Conservation (phyloP, 2,113 vertebrate species). For the Edolisoma coerulescens region DNA sequence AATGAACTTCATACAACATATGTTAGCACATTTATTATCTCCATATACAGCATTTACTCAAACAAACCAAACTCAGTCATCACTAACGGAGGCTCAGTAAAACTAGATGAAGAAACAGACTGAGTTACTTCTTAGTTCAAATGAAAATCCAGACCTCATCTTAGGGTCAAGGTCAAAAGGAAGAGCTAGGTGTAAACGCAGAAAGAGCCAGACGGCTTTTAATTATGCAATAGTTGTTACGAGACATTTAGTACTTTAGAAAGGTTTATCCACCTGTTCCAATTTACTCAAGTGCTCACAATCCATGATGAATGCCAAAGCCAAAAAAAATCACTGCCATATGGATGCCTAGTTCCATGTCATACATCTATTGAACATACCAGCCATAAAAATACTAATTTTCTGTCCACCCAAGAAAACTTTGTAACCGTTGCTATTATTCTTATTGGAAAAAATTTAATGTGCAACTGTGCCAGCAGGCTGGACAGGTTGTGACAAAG, state of each 20-base stretch:
- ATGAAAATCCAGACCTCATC: constrained; percentile 48
- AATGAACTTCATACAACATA: neutral
- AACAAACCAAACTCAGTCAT: constrained; percentile 30
- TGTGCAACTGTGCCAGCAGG: neutral
- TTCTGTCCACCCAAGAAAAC: neutral
- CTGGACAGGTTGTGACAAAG: neutral
- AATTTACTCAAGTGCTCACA: neutral
- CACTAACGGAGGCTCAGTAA: constrained; percentile 18
- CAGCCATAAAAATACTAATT: neutral
- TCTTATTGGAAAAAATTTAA: neutral
- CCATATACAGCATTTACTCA: neutral
- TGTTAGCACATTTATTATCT: neutral
- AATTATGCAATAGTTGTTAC: constrained; percentile 12
- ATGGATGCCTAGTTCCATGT: neutral
- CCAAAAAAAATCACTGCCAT: neutral
- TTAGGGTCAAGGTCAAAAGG: constrained; percentile 62
- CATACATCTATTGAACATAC: neutral
- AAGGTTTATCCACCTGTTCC: constrained; percentile 36
- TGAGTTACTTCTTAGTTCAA: constrained; percentile 60
- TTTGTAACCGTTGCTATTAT: neutral
- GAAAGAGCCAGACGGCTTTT: constrained; percentile 30
- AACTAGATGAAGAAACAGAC: neutral
- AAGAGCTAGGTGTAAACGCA: neutral
- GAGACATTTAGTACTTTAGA: constrained; percentile 15
- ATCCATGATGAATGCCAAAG: neutral